Evolutionary conservation across 2,888 invertebrate species (phyloP).

Genomic region (Eristalinus aeneus): DNA sequence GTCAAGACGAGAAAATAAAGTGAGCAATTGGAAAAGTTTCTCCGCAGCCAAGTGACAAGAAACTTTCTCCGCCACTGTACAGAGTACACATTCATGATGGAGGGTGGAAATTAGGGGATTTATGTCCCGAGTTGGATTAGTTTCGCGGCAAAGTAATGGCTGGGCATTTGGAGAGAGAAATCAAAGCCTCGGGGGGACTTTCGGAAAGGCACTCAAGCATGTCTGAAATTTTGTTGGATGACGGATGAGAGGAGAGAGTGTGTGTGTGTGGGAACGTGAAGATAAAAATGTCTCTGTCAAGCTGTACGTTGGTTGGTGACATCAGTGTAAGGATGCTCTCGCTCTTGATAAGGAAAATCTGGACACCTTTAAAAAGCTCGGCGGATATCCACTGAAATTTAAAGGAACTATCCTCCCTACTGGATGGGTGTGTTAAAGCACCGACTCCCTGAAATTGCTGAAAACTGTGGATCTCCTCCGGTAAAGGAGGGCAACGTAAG

Average conservation of each 20-base stretch:
- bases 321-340: too few species aligned
- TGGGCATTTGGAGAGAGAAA: not conserved
- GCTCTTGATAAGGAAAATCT: too few species aligned
- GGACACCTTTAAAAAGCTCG: too few species aligned
- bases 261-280: not conserved
- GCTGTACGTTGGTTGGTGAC: too few species aligned
- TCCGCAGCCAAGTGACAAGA: constrained; percentile 43
- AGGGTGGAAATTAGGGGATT: not conserved
- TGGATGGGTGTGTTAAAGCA: too few species aligned
- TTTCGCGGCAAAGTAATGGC: not conserved
- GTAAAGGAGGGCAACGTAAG: too few species aligned
- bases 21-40: constrained; percentile 57
- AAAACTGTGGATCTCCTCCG: too few species aligned
- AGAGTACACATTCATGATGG: constrained; percentile 25
- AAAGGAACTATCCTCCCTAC: too few species aligned
- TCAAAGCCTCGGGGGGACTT: not conserved
- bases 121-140: not conserved
- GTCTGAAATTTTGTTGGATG: not conserved
- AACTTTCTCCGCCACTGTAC: constrained; percentile 23
- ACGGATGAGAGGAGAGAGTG: not conserved
- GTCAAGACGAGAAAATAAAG: constrained; percentile 43
- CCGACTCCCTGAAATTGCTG: too few species aligned
- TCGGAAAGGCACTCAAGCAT: not conserved
- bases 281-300: too few species aligned
- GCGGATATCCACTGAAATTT: too few species aligned